phyloP scores from a whole-genome alignment of 2,113 vertebrate genomes.

The Thunnus maccoyii region DNA sequence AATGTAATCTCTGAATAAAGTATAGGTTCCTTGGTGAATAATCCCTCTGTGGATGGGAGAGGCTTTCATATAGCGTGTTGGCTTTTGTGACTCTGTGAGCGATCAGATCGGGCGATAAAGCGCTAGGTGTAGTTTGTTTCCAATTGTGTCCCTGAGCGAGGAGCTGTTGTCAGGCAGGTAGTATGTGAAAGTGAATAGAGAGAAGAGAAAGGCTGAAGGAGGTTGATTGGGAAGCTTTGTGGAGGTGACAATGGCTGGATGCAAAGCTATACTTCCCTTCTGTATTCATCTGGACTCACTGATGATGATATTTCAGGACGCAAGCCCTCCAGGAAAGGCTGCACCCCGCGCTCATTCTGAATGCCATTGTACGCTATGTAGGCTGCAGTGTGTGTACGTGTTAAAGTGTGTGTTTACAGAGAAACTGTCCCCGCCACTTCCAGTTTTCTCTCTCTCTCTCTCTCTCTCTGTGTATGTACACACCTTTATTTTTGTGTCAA shows the following conservation, averaged over 20 bases:
- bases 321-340: constrained; percentile 37
- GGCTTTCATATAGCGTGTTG: constrained; percentile 7
- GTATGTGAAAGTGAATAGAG: constrained; percentile 21
- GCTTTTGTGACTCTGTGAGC: constrained; percentile 14
- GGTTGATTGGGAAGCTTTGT: constrained; percentile 49
- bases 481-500: not conserved
- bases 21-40: constrained; percentile 21
- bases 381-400: not conserved
- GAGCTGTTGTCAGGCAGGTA: constrained; percentile 45
- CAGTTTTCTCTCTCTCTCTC: not conserved
- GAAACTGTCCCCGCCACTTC: not conserved
- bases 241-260: constrained; percentile 44
- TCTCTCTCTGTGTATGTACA: not conserved
- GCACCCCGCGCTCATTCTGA: not conserved
- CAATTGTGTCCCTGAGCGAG: constrained; percentile 30
- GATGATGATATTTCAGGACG: constrained; percentile 54
- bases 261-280: constrained; percentile 28
- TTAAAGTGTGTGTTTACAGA: constrained; percentile 11
- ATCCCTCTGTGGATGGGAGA: constrained; percentile 1
- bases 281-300: constrained; percentile 14
- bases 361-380: not conserved
- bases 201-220: constrained; percentile 29
- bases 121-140: constrained; percentile 11
- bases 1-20: constrained; percentile 16
- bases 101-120: constrained; percentile 24